A percentile compares a stretch with the other conserved stretches of the same genome.
Conservation (phyloP, 2,113 vertebrate species). For the Stigmatopora argus region DNA sequence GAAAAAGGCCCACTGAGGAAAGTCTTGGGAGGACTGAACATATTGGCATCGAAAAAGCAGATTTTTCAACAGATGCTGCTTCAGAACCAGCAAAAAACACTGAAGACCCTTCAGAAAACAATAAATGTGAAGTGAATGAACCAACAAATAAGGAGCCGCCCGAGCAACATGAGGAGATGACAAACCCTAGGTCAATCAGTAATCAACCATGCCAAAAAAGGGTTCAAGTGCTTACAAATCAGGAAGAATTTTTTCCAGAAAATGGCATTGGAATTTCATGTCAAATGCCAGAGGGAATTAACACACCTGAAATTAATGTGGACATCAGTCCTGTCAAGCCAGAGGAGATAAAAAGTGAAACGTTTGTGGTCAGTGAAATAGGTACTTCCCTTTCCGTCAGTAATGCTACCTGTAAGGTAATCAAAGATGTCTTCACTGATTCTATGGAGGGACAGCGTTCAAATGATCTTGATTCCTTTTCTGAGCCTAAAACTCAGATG, state of each 20-base stretch:
- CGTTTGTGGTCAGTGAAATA: slow-evolving; percentile 17
- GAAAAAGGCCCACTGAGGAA: slow-evolving; percentile 19
- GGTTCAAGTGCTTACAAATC: slow-evolving; percentile 14
- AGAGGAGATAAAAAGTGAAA: slow-evolving; percentile 16
- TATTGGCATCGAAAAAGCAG: slow-evolving; percentile 13
- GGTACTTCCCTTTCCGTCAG: slow-evolving; percentile 22
- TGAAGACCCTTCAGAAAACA: not conserved
- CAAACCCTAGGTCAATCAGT: not conserved
- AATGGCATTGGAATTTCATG: slow-evolving; percentile 7
- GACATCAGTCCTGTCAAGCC: slow-evolving; percentile 6
- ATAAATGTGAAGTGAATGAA: not conserved
- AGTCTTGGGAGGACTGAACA: slow-evolving; percentile 15
- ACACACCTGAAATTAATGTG: slow-evolving; percentile 6
- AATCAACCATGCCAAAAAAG: not conserved
- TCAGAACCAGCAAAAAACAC: not conserved
- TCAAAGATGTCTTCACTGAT: slow-evolving; percentile 3
- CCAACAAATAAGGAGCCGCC: not conserved
- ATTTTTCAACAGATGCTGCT: not conserved
- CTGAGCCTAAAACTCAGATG: slow-evolving; percentile 13
- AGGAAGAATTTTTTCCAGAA: slow-evolving; percentile 7
- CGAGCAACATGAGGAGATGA: not conserved
- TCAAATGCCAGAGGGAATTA: slow-evolving; percentile 7
- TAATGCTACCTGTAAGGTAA: slow-evolving; percentile 12
- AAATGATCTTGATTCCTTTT: slow-evolving; percentile 9
- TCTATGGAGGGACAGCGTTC: slow-evolving; percentile 1